phyloP scores from a whole-genome alignment of 2,113 vertebrate species.

The Hippocampus mohnikei region DNA sequence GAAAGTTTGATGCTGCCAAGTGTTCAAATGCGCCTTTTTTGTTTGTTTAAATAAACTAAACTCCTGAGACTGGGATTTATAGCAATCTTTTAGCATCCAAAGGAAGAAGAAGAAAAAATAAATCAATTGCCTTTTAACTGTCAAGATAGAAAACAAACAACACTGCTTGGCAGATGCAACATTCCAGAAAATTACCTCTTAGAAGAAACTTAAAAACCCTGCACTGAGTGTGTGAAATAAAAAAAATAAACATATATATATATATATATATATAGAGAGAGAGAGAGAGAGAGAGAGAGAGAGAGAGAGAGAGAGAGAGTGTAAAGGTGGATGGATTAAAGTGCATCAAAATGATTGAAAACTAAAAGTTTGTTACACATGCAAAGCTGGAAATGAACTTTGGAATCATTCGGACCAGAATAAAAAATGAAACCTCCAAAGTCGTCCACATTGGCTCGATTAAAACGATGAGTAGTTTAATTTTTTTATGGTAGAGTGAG shows the following conservation, averaged over 20 bases:
- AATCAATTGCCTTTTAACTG: conserved; percentile 48
- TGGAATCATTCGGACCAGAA: conserved; percentile 11
- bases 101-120: conserved; percentile 43
- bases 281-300: too few species aligned
- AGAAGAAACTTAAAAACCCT: conserved; percentile 63
- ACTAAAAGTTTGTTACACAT: conserved; percentile 48
- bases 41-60: conserved; percentile 25
- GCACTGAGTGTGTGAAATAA: conserved; percentile 52
- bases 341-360: conserved; percentile 69
- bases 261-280: not conserved
- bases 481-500: too few species aligned
- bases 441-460: not conserved
- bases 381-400: conserved; percentile 54
- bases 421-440: not conserved
- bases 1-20: conserved; percentile 54
- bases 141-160: conserved; percentile 59
- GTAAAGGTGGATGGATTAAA: conserved; percentile 68
- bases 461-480: not conserved
- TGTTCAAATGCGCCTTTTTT: conserved; percentile 6
- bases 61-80: conserved; percentile 59
- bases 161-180: conserved; percentile 54
- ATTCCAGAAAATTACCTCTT: conserved; percentile 51
- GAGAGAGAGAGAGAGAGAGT: not conserved
- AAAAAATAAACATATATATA: conserved; percentile 42
- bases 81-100: conserved; percentile 53